These are phyloP conservation scores for Thymelicus sylvestris DNA, from an alignment of 2,888 invertebrate species.

Conservation along the genomic window DNA sequence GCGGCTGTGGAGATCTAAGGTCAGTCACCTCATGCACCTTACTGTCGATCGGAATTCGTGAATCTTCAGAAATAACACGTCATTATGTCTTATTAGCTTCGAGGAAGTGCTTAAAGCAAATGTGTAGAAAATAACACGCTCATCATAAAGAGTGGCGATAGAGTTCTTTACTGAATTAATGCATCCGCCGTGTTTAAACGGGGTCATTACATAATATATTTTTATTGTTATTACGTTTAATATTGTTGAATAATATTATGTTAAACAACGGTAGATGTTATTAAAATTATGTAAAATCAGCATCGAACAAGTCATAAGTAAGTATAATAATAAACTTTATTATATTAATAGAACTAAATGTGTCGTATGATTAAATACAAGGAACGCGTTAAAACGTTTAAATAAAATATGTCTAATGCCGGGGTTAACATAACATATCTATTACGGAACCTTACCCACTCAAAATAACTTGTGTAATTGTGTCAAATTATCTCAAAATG, in stretches of 20 bases:
- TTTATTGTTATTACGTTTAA: constrained; percentile 21
- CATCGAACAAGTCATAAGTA: too few relatives aligned
- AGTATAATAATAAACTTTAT: too few relatives aligned
- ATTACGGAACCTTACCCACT: not conserved
- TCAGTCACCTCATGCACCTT: constrained; percentile 74
- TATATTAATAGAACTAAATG: too few relatives aligned
- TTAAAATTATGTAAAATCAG: too few relatives aligned
- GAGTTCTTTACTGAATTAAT: constrained; percentile 71
- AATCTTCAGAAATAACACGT: constrained; percentile 80
- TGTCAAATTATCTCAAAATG: constrained; percentile 61
- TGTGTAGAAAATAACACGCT: constrained; percentile 75
- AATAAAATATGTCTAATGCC: too few relatives aligned
- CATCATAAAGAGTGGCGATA: constrained; percentile 64
- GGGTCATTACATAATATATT: constrained; percentile 15
- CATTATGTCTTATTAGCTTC: constrained; percentile 79
- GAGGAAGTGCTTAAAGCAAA: constrained; percentile 79
- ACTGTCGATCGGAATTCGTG: constrained; percentile 76
- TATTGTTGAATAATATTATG: too few relatives aligned
- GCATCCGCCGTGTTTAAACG: constrained; percentile 45
- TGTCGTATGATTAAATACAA: too few relatives aligned
- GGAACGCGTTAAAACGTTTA: too few relatives aligned
- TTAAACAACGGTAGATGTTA: too few relatives aligned
- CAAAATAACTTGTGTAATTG: constrained; percentile 54
- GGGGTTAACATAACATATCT: not conserved
- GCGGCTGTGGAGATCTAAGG: constrained; percentile 70